These are phyloP conservation scores for Plotosus lineatus DNA, from an alignment of 2,113 vertebrate species.

Conservation along the genomic window DNA sequence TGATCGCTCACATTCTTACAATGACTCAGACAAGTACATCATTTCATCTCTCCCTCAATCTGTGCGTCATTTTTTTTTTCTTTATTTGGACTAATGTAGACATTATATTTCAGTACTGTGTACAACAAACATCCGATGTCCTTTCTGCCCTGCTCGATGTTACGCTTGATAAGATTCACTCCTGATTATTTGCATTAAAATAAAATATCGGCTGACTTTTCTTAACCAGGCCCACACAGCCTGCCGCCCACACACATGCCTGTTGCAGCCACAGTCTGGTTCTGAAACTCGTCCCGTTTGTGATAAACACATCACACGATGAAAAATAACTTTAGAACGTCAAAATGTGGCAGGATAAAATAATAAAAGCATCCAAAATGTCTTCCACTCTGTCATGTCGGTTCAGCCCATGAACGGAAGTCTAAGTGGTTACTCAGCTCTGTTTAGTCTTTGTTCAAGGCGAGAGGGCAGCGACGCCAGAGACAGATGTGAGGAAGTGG, in stretches of 20 bases:
- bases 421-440: not conserved
- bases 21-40: not conserved
- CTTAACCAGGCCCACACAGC: not conserved
- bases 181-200: not conserved
- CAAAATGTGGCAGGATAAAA: not conserved
- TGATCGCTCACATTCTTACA: not conserved
- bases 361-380: not conserved
- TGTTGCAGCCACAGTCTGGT: not conserved
- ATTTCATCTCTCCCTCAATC: no score
- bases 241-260: not conserved
- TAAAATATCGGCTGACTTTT: not conserved
- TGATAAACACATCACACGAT: not conserved
- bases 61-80: not conserved
- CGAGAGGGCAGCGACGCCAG: not conserved
- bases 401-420: not conserved
- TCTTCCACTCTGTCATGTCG: not conserved
- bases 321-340: not conserved
- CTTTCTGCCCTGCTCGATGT: no score
- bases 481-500: not conserved
- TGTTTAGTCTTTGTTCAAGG: conserved; percentile 3
- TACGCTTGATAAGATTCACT: not conserved
- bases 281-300: not conserved
- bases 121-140: no score
- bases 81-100: no score
- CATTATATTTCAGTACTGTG: no score